Evolutionary conservation across 2,888 invertebrate species (phyloP).

Genomic region (Gortyna flavago): DNA sequence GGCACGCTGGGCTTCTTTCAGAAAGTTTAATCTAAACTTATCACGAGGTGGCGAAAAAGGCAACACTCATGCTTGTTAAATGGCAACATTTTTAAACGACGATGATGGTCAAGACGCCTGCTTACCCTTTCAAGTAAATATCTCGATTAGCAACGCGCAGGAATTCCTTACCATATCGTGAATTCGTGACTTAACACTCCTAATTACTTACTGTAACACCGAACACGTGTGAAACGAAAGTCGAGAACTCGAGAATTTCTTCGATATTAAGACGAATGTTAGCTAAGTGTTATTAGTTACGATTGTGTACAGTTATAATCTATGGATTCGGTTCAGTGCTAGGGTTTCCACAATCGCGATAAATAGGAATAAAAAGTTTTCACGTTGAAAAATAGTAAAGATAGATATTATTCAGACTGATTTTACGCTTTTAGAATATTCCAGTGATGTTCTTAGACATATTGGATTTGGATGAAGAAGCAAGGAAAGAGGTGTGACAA

Average conservation of each 20-base stretch:
- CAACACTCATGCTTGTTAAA: neutral
- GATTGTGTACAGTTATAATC: slow-evolving; percentile 59
- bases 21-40: neutral
- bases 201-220: slow-evolving; percentile 50
- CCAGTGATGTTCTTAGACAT: neutral
- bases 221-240: slow-evolving; percentile 53
- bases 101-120: neutral
- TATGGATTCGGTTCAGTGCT: slow-evolving; percentile 54
- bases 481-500: neutral
- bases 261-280: slow-evolving; percentile 44
- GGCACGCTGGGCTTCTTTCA: neutral
- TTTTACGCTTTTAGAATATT: too few species aligned
- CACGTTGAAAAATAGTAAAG: too few species aligned
- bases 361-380: too few species aligned
- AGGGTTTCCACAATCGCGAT: slow-evolving; percentile 23
- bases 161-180: slow-evolving; percentile 34
- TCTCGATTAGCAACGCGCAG: neutral
- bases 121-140: neutral
- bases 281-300: slow-evolving; percentile 54
- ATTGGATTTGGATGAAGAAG: neutral
- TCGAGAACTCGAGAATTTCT: slow-evolving; percentile 38
- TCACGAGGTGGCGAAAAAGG: too few species aligned
- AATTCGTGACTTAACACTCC: slow-evolving; percentile 37
- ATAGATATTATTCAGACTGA: too few species aligned
- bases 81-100: neutral